Conservation (phyloP, 2,113 vertebrate genomes). For the Pleuronectes platessa region DNA sequence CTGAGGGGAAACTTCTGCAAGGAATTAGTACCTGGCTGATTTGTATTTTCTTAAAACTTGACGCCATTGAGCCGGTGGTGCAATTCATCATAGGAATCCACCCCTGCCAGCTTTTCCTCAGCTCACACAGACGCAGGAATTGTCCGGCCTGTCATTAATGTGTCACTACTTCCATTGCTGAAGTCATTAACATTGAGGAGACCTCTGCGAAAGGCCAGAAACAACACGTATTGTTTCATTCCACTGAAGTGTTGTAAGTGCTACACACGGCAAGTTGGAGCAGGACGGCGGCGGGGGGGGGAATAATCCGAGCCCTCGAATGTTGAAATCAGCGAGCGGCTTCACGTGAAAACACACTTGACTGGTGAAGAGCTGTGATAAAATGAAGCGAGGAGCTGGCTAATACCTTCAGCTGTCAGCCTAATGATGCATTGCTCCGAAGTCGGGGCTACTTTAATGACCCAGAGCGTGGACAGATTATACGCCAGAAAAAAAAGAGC, state of each 20-base stretch:
- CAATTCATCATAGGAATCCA: constrained; percentile 57
- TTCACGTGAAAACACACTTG: constrained; percentile 13
- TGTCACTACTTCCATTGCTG: constrained; percentile 49
- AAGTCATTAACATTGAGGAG: constrained; percentile 47
- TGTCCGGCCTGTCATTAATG: constrained; percentile 51
- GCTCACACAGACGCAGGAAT: constrained; percentile 33
- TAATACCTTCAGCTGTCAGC: constrained; percentile 50
- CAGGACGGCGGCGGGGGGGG: not conserved
- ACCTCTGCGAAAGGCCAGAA: constrained; percentile 48
- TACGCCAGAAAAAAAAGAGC: constrained; percentile 28
- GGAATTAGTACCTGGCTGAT: constrained; percentile 53
- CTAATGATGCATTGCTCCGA: constrained; percentile 11
- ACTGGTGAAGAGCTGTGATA: constrained; percentile 28
- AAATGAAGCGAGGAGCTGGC: constrained; percentile 39
- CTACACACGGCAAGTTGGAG: not conserved
- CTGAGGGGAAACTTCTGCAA: constrained; percentile 26
- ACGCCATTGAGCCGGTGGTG: constrained; percentile 46
- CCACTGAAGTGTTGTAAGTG: constrained; percentile 6
- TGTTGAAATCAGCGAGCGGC: constrained; percentile 23
- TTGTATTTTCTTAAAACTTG: constrained; percentile 48
- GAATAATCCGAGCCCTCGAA: constrained; percentile 3
- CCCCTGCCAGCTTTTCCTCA: constrained; percentile 40
- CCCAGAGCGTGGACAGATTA: constrained; percentile 60
- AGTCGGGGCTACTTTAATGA: constrained; percentile 57
- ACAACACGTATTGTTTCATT: constrained; percentile 58